Conservation (phyloP, 2,888 invertebrate genomes). For the Tetanocera ferruginea region DNA sequence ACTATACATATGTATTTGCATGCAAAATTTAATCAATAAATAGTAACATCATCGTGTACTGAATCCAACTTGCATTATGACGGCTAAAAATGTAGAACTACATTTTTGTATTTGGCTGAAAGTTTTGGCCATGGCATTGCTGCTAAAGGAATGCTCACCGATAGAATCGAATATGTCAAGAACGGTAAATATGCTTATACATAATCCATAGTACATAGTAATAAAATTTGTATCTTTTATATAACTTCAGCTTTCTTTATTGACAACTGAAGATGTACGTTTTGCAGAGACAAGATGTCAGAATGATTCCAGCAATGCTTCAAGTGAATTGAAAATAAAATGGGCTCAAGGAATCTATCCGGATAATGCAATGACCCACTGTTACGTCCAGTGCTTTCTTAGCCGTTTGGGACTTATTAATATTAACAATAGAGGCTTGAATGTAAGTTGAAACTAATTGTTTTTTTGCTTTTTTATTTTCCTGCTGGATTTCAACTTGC, state of each 20-base stretch:
- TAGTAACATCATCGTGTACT: no score
- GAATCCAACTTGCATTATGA: no score
- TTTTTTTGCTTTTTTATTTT: background rate
- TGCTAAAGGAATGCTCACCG: background rate
- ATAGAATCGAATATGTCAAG: no score
- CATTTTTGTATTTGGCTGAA: background rate
- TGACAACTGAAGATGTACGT: slow-evolving; percentile 50
- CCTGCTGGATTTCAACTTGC: no score
- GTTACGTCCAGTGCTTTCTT: slow-evolving; percentile 59
- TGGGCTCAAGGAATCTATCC: slow-evolving; percentile 53
- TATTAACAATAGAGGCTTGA: slow-evolving; percentile 51
- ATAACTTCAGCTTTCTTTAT: background rate
- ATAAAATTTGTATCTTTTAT: no score
- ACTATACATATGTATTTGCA: no score
- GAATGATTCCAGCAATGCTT: slow-evolving; percentile 42
- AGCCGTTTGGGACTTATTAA: slow-evolving; percentile 57
- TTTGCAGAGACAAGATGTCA: slow-evolving; percentile 51
- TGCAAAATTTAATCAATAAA: no score
- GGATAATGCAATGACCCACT: slow-evolving; percentile 55
- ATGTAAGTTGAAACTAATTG: slow-evolving; percentile 48
- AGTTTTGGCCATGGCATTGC: background rate
- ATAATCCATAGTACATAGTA: no score
- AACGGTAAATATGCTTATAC: no score
- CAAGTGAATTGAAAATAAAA: slow-evolving; percentile 23
- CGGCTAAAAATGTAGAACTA: no score